Percentiles rank a stretch among this genome's conserved stretches.
Evolutionary conservation across 2,888 invertebrate species (phyloP).

Genomic region (Cetonia aurata): DNA sequence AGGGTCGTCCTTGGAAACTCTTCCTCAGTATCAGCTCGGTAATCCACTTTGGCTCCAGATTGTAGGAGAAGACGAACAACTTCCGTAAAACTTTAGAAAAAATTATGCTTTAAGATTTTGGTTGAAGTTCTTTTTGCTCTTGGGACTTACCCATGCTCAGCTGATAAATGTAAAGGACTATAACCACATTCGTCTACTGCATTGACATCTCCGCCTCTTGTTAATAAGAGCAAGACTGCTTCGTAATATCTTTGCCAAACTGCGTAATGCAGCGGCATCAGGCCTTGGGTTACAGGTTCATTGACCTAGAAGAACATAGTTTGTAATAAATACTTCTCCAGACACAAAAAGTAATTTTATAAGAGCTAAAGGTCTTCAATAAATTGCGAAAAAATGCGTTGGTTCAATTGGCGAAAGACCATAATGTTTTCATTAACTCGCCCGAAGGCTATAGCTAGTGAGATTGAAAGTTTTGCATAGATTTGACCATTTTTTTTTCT

Average conservation of each 20-base stretch:
- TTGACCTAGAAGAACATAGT: constrained; percentile 68
- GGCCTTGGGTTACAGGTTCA: constrained; percentile 86
- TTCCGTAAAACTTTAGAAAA: constrained; percentile 71
- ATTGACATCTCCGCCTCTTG: constrained; percentile 85
- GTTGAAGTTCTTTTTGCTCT: not conserved
- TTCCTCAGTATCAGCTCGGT: constrained; percentile 79
- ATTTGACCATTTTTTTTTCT: no score
- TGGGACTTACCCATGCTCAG: constrained; percentile 80
- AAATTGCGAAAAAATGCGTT: no score
- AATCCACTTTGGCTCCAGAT: constrained; percentile 85
- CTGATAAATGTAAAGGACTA: constrained; percentile 90
- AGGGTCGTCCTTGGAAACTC: constrained; percentile 79
- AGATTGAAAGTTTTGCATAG: no score
- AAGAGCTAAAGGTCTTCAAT: no score
- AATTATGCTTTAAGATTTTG: constrained; percentile 3
- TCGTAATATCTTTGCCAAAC: constrained; percentile 88
- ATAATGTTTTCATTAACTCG: no score
- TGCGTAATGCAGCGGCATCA: constrained; percentile 92
- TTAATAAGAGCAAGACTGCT: constrained; percentile 83
- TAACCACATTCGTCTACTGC: constrained; percentile 92
- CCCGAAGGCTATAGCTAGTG: no score
- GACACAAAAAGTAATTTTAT: no score
- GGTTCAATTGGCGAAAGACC: no score
- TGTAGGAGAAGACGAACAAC: constrained; percentile 79
- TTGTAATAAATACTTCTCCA: no score